These are phyloP conservation scores for Galago senegalensis DNA, from an alignment of 2,797 vertebrate species.

Conservation along the genomic window DNA sequence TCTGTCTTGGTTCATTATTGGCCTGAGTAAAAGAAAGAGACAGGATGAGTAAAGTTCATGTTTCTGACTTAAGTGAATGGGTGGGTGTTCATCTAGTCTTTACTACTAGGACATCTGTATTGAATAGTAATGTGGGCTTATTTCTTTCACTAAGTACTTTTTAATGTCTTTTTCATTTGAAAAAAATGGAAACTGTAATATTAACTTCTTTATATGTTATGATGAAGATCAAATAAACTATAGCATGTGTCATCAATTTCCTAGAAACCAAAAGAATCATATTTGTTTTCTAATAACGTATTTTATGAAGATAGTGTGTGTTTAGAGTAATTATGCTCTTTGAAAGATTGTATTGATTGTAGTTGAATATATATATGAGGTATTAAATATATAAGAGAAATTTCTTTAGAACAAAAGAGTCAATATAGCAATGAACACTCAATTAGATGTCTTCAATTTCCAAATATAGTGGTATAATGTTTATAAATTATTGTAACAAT, in stretches of 20 bases:
- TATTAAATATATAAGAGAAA: background rate
- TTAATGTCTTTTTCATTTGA: background rate
- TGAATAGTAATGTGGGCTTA: background rate
- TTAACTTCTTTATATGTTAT: background rate
- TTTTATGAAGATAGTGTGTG: background rate
- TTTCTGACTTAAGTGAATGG: background rate
- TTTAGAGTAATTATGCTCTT: background rate
- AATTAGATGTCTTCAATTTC: background rate
- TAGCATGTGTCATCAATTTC: background rate
- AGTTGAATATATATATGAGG: background rate
- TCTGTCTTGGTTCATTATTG: background rate
- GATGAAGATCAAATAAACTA: background rate
- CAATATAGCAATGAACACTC: background rate
- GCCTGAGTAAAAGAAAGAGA: background rate
- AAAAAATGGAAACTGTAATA: background rate
- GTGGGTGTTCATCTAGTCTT: background rate
- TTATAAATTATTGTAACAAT: background rate
- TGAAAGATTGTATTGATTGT: background rate
- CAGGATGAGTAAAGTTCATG: background rate
- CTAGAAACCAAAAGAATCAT: background rate
- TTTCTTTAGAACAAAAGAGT: background rate
- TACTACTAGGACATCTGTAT: background rate
- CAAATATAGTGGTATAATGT: background rate
- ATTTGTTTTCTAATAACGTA: background rate
- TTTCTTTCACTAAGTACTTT: conserved; percentile 11